phyloP scores from a whole-genome alignment of 2,888 invertebrate genomes.

The Agrochola lota region DNA sequence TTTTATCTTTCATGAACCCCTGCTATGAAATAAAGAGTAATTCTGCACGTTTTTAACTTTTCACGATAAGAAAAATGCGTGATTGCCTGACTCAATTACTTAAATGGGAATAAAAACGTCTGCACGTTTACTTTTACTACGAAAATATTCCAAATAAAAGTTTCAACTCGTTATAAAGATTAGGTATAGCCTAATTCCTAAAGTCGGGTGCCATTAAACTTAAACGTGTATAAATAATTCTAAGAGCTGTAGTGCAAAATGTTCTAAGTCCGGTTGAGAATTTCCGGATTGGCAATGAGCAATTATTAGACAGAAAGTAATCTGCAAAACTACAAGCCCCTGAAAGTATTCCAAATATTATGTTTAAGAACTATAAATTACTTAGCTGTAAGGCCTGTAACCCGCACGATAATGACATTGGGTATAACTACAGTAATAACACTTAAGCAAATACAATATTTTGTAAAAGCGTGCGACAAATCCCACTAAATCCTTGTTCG shows the following conservation, averaged over 20 bases:
- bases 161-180: conserved; percentile 43
- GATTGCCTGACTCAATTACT: conserved; percentile 30
- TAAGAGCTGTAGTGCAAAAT: conserved; percentile 44
- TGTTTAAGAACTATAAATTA: conserved; percentile 43
- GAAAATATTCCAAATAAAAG: conserved; percentile 20
- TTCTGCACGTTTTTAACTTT: conserved; percentile 34
- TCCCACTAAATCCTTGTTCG: conserved; percentile 84
- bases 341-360: conserved; percentile 44
- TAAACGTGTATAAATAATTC: conserved; percentile 56
- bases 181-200: conserved; percentile 35
- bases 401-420: conserved; percentile 55
- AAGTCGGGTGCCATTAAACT: conserved; percentile 47
- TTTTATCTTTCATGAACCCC: conserved; percentile 35
- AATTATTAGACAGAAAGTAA: conserved; percentile 53
- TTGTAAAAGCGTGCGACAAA: conserved; percentile 77
- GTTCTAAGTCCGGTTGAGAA: conserved; percentile 49
- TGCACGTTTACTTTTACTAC: conserved; percentile 23
- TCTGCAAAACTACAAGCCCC: conserved; percentile 50
- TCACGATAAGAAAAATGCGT: conserved; percentile 37
- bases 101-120: conserved; percentile 34
- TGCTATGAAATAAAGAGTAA: conserved; percentile 29
- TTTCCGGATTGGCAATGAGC: conserved; percentile 58
- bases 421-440: conserved; percentile 61
- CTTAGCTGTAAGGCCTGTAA: conserved; percentile 42
- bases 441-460: conserved; percentile 74